Base-by-base conservation (phyloP, 2,797 vertebrate species). In the Merluccius polli region DNA sequence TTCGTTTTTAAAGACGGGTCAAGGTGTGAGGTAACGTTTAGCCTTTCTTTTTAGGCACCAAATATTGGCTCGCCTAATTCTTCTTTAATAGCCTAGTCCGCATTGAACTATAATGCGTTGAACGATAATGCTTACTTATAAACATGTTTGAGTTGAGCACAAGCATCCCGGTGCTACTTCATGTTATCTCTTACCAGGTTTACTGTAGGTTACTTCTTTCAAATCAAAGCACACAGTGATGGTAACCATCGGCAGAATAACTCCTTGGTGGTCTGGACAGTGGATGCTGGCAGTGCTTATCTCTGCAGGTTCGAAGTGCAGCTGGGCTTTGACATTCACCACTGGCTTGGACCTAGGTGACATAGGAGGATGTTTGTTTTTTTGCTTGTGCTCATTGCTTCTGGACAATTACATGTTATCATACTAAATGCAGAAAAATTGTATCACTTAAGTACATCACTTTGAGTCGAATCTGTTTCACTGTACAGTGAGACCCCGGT, bases 341-440 rank as follows among this genome's bases (percentile, higher is more conserved):
- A 95, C 87, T 0, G 95, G 92, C 73, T 84, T 90, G 77, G 95
- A 94, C 65, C 95, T 96, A 87, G 33, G 81, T 82, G 38, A 78
- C 72, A 70, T 0, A 59, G 48, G 31, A 7, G 6, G 38, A 63
- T 15, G 13, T 70, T 44, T 44, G 13, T 41, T 36, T 16, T 38
- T 68, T 33, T 16, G 7, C n/a, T 32, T 70, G 35, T 32, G 30
- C 52, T 63, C n/a, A 63, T 63, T 63, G 52, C 52, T 27, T 63
- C 52, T 63, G n/a, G n/a, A 8, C 52, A 24, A n/a, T 63, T 0
- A 10, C 48, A 52, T 52, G 24, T n/a, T 24, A 10, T 63, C 27
- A 63, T 52, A 52, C 44, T 24, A n/a, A n/a, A n/a, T 12, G 18
- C 15, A 12, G 24, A 30, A 1, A 18, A 67, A 2, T 67, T 0